Percentiles rank a stretch among this genome's conserved stretches.
Conservation (phyloP, 2,113 vertebrate species). For the Oryzias javanicus region DNA sequence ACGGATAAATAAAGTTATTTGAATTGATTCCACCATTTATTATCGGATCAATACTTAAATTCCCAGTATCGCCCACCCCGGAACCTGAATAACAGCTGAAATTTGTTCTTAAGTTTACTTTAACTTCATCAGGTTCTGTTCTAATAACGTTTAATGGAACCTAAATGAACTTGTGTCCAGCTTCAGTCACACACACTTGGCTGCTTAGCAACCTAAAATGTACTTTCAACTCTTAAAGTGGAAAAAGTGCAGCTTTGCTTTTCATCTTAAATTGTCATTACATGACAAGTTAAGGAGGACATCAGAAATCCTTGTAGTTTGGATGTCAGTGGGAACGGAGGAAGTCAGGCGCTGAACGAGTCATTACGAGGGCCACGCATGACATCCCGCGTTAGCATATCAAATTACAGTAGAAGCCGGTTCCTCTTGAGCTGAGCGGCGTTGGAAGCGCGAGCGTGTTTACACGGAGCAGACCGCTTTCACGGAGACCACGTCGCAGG, state of each 20-base stretch:
- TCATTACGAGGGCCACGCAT: conserved; percentile 55
- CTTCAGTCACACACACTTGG: background rate
- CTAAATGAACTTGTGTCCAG: conserved; percentile 2
- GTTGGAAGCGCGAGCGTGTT: conserved; percentile 12
- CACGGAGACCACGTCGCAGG: background rate
- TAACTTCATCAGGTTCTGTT: background rate
- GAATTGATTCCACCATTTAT: no score
- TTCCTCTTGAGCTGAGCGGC: conserved; percentile 33
- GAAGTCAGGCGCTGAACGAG: conserved; percentile 53
- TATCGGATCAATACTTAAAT: no score
- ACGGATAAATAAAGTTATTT: no score
- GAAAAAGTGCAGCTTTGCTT: background rate
- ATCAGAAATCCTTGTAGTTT: conserved; percentile 34
- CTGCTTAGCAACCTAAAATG: conserved; percentile 3
- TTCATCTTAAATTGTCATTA: background rate
- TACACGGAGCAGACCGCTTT: conserved; percentile 6
- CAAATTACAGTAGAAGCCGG: conserved; percentile 24
- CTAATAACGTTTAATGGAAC: background rate
- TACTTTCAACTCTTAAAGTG: background rate
- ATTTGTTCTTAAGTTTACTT: background rate
- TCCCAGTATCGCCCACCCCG: no score
- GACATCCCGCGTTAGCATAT: conserved; percentile 56
- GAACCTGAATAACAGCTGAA: background rate
- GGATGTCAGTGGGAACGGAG: conserved; percentile 48
- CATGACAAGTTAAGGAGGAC: conserved; percentile 37